These are phyloP conservation scores for Gouania willdenowi DNA, from an alignment of 2,797 vertebrate genomes.

Conservation along the genomic window DNA sequence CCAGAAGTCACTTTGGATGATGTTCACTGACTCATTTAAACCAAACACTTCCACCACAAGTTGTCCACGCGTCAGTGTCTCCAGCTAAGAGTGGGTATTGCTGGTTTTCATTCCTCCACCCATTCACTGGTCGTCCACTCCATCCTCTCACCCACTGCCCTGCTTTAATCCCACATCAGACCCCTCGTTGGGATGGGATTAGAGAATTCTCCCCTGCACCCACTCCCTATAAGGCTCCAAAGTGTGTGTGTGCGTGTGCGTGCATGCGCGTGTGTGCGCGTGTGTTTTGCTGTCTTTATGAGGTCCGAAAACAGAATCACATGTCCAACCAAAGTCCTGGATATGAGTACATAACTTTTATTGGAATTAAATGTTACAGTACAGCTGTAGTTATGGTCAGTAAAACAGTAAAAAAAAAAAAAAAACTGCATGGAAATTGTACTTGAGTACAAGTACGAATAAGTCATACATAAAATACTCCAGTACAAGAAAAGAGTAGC, in stretches of 20 bases:
- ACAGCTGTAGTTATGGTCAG: too few species aligned
- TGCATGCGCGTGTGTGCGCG: background rate
- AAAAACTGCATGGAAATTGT: too few species aligned
- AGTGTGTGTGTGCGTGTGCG: constrained; percentile 22
- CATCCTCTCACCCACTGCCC: constrained; percentile 48
- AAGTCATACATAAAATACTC: too few species aligned
- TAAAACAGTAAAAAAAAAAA: too few species aligned
- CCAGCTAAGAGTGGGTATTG: constrained; percentile 8
- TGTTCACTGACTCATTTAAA: background rate
- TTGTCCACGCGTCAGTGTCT: constrained; percentile 12
- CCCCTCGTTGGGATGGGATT: constrained; percentile 58
- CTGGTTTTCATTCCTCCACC: constrained; percentile 15
- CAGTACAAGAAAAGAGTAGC: too few species aligned
- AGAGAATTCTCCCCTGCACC: constrained; percentile 40
- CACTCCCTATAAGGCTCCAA: constrained; percentile 18
- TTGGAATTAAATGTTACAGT: too few species aligned
- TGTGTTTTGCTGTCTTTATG: constrained; percentile 10
- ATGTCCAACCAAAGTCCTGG: too few species aligned
- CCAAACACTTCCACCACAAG: background rate
- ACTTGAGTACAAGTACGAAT: too few species aligned
- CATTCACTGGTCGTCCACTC: constrained; percentile 29
- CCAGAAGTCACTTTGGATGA: background rate
- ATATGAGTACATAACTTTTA: too few species aligned
- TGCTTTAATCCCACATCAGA: constrained; percentile 57
- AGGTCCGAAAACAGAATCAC: too few species aligned